Evolutionary conservation across 2,888 invertebrate species (phyloP), one percentile per base, ranked within the genome.

Genomic region (Saturnia japonica): DNA sequence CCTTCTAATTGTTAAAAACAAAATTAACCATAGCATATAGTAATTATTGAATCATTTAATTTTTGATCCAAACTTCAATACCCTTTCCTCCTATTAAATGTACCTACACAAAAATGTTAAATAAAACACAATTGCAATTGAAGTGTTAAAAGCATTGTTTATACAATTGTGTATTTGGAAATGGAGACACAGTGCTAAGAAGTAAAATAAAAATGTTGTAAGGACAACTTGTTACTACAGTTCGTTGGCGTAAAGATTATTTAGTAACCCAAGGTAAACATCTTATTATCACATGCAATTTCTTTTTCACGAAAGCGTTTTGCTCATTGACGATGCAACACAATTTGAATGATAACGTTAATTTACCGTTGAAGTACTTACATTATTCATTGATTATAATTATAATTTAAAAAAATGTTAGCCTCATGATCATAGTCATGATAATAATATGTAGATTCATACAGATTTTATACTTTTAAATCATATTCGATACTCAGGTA

Each of bases 281-380:
- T 47, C 74, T 77, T 74, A 72, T 82, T 82, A 82, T 82, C 82
- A 78, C 73, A 73, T 74, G 73, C 72, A 76, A 70, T 78, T 79
- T 74, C 75, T 77, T 77, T 79, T 78, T 69, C 72, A 76, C 71
- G 75, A 76, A 80, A 78, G 81, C 76, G 72, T 75, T 66, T 67
- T 70, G 51, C 51, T 68, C 68, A 68, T 28, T 62, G 60, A 19
- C 66, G 25, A 57, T 68, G 69, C 40, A 67, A 69, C 34, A 62
- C 64, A 66, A 66, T 66, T 66, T 67, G 67, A 42, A 51, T 40
- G 51, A 67, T 64, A 64, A 64, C 64, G 64, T 40, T 34, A 40
- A 40, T 34, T 64, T 19, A 64, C 40, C 64, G 64, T 64, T 64
- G 19, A 40, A 64, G 16, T 64, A 64, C 14, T 40, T 64, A 40